Base-by-base conservation (phyloP, 2,797 vertebrate genomes). In the Lemur catta region DNA sequence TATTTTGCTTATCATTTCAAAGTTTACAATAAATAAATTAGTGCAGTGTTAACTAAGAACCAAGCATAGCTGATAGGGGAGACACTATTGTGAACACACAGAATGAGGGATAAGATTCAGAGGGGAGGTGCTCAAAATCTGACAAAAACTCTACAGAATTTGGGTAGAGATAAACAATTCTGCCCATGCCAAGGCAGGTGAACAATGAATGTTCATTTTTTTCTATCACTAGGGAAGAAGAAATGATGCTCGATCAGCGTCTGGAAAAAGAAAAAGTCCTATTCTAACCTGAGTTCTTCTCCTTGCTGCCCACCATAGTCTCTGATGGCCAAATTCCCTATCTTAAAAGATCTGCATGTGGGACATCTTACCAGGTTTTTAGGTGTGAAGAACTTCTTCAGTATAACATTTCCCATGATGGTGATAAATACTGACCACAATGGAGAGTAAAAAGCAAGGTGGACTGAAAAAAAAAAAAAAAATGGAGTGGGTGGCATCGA, bases 91-190 rank as follows among this genome's bases (percentile, higher is more conserved):
- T 80, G 65, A 93, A 72, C 72, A 72, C 59, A 72, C 1, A 43
- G 28, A 87, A 82, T 26, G 26, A 69, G 24, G 3, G 30, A n/a
- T 15, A 43, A 81, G 67, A 18, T 22, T 48, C 10, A 28, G 33
- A 41, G 12, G 7, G 1, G 1, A 76, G 12, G 9, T 48, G 26
- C 15, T 10, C 15, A 65, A 50, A 72, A n/a, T 1, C 69, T 55
- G 7, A 50, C 18, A 74, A 9, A 28, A 80, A 63, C 12, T 30
- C 22, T 38, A 26, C 3, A 76, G 69, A 46, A 7, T 43, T 17
- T 35, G 33, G 18, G 6, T 61, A 3, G 35, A 26, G 1, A 1
- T 7, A 28, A 33, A 57, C 0, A 71, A 35, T 24, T 38, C 10
- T 65, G 6, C 18, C 33, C 14, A 46, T 11, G 3, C 3, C 46